Percentiles rank a stretch among this genome's conserved stretches.
These are phyloP conservation scores for Syrrhaptes paradoxus DNA, from an alignment of 2,113 vertebrate species.

Conservation along the genomic window DNA sequence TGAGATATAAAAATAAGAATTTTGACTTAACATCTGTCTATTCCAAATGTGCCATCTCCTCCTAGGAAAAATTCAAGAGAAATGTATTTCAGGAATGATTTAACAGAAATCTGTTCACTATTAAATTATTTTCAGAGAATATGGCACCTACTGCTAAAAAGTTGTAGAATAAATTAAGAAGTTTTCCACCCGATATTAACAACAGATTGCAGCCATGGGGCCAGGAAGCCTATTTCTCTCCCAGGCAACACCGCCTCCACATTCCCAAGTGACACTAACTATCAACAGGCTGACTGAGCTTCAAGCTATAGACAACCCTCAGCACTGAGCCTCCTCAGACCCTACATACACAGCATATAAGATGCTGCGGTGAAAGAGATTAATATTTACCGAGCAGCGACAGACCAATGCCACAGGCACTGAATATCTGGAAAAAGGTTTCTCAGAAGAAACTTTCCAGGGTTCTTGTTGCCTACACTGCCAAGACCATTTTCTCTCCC, in stretches of 20 bases:
- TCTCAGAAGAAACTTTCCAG: neutral
- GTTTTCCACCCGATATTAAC: neutral
- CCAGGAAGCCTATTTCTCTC: neutral
- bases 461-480: neutral
- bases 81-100: neutral
- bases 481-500: neutral
- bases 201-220: neutral
- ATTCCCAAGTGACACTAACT: neutral
- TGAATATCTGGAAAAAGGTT: neutral
- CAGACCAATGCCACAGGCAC: neutral
- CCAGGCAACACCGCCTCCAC: neutral
- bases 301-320: neutral
- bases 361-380: neutral
- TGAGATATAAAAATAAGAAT: neutral
- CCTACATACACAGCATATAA: neutral
- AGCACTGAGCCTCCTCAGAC: neutral
- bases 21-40: neutral
- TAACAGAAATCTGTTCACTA: neutral
- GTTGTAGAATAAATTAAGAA: neutral
- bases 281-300: neutral
- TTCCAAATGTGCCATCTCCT: neutral
- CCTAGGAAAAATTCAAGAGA: neutral
- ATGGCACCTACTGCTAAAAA: neutral
- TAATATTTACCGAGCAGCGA: neutral
- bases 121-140: neutral